These are phyloP conservation scores for Paralichthys olivaceus DNA, from an alignment of 2,113 vertebrate species.

Conservation along the genomic window DNA sequence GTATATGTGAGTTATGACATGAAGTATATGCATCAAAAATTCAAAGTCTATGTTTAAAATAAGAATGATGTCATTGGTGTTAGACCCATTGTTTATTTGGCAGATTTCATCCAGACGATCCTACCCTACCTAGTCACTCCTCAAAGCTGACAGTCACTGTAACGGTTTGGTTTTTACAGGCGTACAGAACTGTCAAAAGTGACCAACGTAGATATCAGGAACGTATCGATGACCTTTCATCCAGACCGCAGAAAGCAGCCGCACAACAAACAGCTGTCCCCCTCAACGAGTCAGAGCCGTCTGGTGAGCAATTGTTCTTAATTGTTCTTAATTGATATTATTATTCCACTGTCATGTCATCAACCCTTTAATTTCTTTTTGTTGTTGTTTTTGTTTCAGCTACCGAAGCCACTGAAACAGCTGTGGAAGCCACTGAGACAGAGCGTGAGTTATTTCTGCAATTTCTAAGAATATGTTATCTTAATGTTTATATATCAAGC, in stretches of 20 bases:
- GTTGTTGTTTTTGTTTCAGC: conserved; percentile 32
- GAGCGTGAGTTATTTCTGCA: conserved; percentile 24
- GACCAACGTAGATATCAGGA: conserved; percentile 73
- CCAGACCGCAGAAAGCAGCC: conserved; percentile 37
- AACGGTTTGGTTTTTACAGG: conserved; percentile 56
- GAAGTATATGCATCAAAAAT: not conserved
- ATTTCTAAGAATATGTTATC: not conserved
- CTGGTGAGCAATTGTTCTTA: conserved; percentile 53
- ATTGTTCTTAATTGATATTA: not conserved
- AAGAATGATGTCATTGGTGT: not conserved
- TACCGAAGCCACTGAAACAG: conserved; percentile 19
- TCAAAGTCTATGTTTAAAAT: not conserved
- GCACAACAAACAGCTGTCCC: not conserved
- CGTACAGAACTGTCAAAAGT: conserved; percentile 62
- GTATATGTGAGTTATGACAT: conserved; percentile 81
- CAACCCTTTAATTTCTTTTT: not conserved
- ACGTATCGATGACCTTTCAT: conserved; percentile 68
- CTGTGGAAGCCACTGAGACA: conserved; percentile 21
- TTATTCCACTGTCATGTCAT: not conserved
- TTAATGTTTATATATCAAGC: not conserved
- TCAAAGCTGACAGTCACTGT: too few relatives aligned
- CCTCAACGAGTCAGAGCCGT: conserved; percentile 31
- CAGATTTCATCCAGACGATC: too few relatives aligned
- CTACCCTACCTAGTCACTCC: not conserved
- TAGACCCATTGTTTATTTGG: not conserved